These are phyloP conservation scores for Nyctereutes procyonoides DNA, from an alignment of 2,113 vertebrate genomes.

Conservation along the genomic window DNA sequence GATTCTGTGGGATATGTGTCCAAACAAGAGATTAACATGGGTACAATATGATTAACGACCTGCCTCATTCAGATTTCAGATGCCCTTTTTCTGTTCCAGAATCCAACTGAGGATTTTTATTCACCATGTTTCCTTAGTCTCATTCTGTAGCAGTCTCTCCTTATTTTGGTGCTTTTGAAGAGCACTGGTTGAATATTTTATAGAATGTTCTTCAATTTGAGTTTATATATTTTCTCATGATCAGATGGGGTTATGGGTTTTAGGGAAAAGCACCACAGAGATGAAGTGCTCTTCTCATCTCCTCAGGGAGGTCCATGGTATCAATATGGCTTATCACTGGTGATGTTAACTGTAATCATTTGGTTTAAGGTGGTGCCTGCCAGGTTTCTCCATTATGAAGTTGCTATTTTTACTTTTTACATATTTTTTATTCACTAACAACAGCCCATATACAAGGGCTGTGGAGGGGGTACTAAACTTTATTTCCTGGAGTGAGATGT, in stretches of 20 bases:
- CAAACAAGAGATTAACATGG: background rate
- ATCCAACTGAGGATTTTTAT: background rate
- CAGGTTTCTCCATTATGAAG: background rate
- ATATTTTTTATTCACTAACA: background rate
- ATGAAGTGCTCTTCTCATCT: background rate
- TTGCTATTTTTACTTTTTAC: background rate
- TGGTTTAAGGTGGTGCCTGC: background rate
- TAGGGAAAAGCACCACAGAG: background rate
- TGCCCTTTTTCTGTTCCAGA: background rate
- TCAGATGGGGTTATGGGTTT: background rate
- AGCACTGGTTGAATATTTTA: background rate
- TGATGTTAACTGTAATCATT: background rate
- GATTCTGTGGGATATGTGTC: background rate
- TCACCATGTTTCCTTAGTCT: background rate
- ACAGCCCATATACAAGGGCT: background rate
- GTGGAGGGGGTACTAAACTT: background rate
- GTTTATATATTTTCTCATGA: background rate
- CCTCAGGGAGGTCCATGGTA: background rate
- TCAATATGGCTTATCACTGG: background rate
- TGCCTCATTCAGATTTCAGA: background rate
- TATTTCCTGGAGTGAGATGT: background rate
- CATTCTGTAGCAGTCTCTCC: background rate
- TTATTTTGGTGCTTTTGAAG: background rate
- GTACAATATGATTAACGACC: background rate
- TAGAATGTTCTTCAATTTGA: background rate